These are phyloP conservation scores for Tetraneura akinire DNA, from an alignment of 1,140 invertebrate genomes.

Conservation along the genomic window DNA sequence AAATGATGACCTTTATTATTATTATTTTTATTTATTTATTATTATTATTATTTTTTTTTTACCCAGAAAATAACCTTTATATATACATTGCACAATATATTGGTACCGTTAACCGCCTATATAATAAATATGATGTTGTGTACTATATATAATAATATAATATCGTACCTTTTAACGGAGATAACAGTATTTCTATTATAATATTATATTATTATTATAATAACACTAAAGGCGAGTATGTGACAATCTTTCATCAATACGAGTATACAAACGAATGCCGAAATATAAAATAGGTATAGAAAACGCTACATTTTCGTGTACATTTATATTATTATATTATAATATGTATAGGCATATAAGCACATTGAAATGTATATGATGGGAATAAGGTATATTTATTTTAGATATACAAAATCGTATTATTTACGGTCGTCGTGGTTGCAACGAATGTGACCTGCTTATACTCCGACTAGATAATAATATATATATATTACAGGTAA, in stretches of 20 bases:
- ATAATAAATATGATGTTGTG: too few species aligned
- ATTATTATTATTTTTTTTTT: constrained; percentile 16
- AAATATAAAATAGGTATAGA: not conserved
- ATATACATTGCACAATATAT: not conserved
- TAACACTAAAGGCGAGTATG: too few species aligned
- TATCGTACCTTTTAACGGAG: not conserved
- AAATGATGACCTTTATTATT: constrained; percentile 28
- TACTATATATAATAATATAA: not conserved
- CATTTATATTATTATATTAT: not conserved
- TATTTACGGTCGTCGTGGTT: not conserved
- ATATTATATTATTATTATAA: too few species aligned
- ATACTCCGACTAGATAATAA: too few species aligned
- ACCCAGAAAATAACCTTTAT: not conserved
- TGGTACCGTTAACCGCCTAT: not conserved
- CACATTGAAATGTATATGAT: not conserved
- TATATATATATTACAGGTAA: too few species aligned
- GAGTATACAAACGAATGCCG: too few species aligned
- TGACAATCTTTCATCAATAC: too few species aligned
- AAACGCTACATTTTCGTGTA: not conserved
- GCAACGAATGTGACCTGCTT: too few species aligned
- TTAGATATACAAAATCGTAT: not conserved
- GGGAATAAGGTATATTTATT: not conserved
- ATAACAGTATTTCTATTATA: not conserved
- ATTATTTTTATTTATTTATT: constrained; percentile 15
- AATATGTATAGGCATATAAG: not conserved